Percentiles rank a stretch among this genome's conserved stretches.
These are phyloP conservation scores for Proteles cristata DNA, from an alignment of 2,113 vertebrate species.

Conservation along the genomic window DNA sequence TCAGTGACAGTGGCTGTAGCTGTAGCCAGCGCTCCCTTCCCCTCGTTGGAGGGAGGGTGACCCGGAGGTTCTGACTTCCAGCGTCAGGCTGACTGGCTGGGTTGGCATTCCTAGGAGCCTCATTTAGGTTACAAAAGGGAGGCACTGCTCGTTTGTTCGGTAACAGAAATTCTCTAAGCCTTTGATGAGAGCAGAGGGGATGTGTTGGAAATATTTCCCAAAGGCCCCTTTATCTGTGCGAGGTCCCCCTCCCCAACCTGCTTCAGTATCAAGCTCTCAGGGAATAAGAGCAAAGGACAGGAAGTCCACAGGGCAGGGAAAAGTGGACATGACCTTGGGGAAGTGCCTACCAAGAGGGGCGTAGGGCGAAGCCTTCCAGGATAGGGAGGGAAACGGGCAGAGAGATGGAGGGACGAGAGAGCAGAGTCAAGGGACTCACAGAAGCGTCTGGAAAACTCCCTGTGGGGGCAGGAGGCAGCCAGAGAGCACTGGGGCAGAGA, in stretches of 20 bases:
- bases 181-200: background rate
- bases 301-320: background rate
- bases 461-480: too few relatives aligned
- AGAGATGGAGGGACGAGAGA: too few relatives aligned
- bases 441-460: background rate
- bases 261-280: background rate
- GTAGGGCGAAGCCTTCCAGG: background rate
- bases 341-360: background rate
- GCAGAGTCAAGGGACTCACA: background rate
- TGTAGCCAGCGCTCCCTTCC: background rate
- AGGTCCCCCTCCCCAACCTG: too few relatives aligned
- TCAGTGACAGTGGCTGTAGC: background rate
- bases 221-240: background rate
- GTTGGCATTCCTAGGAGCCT: background rate
- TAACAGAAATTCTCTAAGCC: background rate
- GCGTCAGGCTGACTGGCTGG: background rate
- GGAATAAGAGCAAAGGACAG: background rate
- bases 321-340: background rate
- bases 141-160: background rate
- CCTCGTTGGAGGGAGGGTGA: too few relatives aligned
- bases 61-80: background rate
- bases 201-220: background rate
- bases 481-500: background rate
- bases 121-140: background rate
- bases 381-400: background rate